phyloP scores from a whole-genome alignment of 2,113 vertebrate genomes.

The Siniperca knerii region DNA sequence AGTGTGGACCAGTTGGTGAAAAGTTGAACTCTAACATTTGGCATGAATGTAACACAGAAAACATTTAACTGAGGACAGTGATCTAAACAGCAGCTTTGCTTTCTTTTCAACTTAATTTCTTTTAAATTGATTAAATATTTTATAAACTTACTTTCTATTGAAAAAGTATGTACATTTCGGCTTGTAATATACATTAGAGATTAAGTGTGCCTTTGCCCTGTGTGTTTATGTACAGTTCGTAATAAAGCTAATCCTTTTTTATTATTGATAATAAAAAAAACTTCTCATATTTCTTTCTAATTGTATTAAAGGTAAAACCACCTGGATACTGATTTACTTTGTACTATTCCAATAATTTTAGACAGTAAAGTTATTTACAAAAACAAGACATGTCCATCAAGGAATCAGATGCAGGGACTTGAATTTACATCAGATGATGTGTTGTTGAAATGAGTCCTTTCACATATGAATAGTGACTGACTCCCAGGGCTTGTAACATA shows the following conservation, averaged over 20 bases:
- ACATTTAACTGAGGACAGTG: constrained; percentile 44
- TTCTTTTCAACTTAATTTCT: constrained; percentile 53
- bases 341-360: constrained; percentile 2
- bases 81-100: constrained; percentile 54
- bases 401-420: background rate
- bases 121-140: constrained; percentile 74
- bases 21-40: constrained; percentile 31
- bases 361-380: background rate
- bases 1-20: constrained; percentile 36
- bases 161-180: constrained; percentile 84
- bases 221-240: constrained; percentile 87
- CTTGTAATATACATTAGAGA: constrained; percentile 81
- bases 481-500: background rate
- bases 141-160: constrained; percentile 76
- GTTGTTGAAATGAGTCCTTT: background rate
- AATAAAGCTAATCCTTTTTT: constrained; percentile 85
- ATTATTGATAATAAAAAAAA: constrained; percentile 77
- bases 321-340: background rate
- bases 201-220: constrained; percentile 82
- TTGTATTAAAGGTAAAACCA: constrained; percentile 34
- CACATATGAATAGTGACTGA: background rate
- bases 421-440: background rate
- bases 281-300: constrained; percentile 45
- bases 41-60: constrained; percentile 66
- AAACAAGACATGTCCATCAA: background rate